Evolutionary conservation across 1,140 invertebrate genomes (phyloP), one percentile per base, ranked within the genome.

Genomic region (Bombus superbus): DNA sequence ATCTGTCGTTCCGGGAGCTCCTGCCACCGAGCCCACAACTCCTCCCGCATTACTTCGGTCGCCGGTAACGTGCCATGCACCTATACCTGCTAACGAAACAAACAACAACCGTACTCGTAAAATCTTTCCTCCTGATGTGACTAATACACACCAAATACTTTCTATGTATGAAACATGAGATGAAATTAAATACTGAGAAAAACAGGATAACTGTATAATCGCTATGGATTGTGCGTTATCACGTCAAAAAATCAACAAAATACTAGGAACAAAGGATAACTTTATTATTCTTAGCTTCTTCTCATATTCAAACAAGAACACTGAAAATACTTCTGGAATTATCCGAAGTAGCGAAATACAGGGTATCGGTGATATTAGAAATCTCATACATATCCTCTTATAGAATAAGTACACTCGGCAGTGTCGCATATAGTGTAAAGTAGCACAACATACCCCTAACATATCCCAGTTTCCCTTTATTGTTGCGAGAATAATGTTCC

Each of bases 61-160:
- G 82, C 96, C 96, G 92, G 94, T 94, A 69, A 97, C 96, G 93
- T 97, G 97, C 97, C 97, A 97, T 88, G 94, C 90, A 83, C 91
- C 93, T 44, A 95, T 88, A 88, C 94, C 94, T 94, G 88, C 81
- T 85, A 81, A 47, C 38, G 35, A 88, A 73, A 91, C 89, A 53
- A 87, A 32, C 32, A 85, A 77, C 79, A 88, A 90, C 79, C 73
- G 71, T 68, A 53, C 64, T 85, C 53, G 38, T 78, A 76, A 87
- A 83, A 85, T 28, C 69, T 47, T 73, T 53, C 4, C 9, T 10
- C 3, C 9, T 28, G 0, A 28, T 13, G 9, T 28, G 9, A 42
- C 5, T n/a, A 18, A 28, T 38, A 8, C 9, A 68, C 18, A 4
- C 35, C 22, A 38, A 38, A 25, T 32, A 68, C 18, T 68, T 68